A percentile compares a stretch with the other conserved stretches of the same genome.
These are phyloP conservation scores for Oscheius onirici DNA, from an alignment of 2,888 invertebrate genomes.

Conservation along the genomic window DNA sequence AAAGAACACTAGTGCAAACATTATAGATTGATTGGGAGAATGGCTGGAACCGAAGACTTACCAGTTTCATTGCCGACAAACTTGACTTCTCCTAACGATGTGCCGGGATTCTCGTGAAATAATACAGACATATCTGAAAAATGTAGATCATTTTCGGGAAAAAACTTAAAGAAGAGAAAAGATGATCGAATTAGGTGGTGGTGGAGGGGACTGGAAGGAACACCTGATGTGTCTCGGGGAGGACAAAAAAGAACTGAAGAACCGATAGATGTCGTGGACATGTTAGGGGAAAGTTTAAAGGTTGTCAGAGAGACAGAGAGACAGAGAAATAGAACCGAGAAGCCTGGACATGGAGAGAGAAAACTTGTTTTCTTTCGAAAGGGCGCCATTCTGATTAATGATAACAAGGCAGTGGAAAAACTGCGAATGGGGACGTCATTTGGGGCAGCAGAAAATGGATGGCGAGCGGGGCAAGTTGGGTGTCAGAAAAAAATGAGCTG, in stretches of 20 bases:
- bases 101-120: slow-evolving; percentile 61
- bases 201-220: slow-evolving; percentile 2
- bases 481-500: background rate
- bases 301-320: slow-evolving; percentile 4
- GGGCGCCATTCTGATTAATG: slow-evolving; percentile 30
- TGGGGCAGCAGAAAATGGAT: too few relatives aligned
- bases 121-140: slow-evolving; percentile 51
- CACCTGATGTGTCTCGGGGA: background rate
- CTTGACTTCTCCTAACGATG: slow-evolving; percentile 46
- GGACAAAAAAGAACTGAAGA: background rate
- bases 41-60: background rate
- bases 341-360: background rate
- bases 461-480: background rate
- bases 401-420: slow-evolving; percentile 25
- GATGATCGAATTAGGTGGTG: background rate
- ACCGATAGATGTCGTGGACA: background rate
- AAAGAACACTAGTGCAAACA: too few relatives aligned
- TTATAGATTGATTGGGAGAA: background rate
- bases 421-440: background rate
- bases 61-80: slow-evolving; percentile 17
- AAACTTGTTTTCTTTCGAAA: slow-evolving; percentile 5
- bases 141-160: background rate
- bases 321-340: background rate
- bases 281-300: background rate
- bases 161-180: background rate